Percentiles rank a stretch among this genome's conserved stretches.
Conservation (phyloP, 2,113 vertebrate species). For the Ranitomeya imitator region DNA sequence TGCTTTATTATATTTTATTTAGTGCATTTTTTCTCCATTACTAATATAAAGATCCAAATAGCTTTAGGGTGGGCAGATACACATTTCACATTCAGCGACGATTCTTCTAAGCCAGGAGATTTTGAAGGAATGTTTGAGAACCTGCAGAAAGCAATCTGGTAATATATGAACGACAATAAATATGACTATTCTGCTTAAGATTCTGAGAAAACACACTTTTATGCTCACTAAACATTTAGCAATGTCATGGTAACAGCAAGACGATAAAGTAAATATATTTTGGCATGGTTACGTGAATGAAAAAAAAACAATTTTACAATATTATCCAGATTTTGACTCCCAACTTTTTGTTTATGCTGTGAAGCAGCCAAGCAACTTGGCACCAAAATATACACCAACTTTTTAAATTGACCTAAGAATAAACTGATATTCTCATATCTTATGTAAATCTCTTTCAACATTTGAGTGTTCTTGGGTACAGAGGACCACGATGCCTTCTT, state of each 20-base stretch:
- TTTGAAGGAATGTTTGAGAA: slow-evolving; percentile 16
- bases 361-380: slow-evolving; percentile 8
- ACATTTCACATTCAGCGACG: slow-evolving; percentile 19
- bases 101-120: not conserved
- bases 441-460: not conserved
- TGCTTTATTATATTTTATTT: slow-evolving; percentile 47
- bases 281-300: slow-evolving; percentile 16
- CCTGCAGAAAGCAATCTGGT: not conserved
- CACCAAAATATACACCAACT: not conserved
- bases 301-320: slow-evolving; percentile 22
- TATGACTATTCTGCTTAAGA: not conserved
- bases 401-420: slow-evolving; percentile 21
- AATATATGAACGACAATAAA: slow-evolving; percentile 18
- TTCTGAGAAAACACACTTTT: slow-evolving; percentile 28
- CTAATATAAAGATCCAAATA: slow-evolving; percentile 8
- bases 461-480: not conserved
- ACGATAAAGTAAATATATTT: slow-evolving; percentile 27
- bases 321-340: slow-evolving; percentile 40
- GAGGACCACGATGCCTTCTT: not conserved
- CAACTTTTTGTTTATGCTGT: slow-evolving; percentile 28
- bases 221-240: slow-evolving; percentile 19
- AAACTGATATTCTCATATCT: slow-evolving; percentile 17
- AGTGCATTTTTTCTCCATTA: slow-evolving; percentile 34
- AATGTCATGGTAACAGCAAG: slow-evolving; percentile 34
- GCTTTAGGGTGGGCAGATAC: slow-evolving; percentile 27